phyloP scores from a whole-genome alignment of 2,888 invertebrate genomes.

The Nomada fucata region DNA sequence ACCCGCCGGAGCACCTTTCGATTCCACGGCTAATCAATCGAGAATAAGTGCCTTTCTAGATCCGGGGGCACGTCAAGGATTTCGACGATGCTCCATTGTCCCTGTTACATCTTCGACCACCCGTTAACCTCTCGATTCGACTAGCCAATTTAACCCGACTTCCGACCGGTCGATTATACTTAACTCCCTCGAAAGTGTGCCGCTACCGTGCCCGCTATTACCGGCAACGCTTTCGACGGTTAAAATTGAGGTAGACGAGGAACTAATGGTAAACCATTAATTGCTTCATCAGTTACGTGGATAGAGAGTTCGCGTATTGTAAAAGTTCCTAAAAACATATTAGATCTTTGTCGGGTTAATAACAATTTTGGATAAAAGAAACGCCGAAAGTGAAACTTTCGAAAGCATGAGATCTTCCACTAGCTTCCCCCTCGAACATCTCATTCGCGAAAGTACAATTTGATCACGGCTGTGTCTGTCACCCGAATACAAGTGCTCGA shows the following conservation, averaged over 20 bases:
- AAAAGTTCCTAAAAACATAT: no score
- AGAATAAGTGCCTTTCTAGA: conserved; percentile 65
- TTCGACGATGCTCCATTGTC: conserved; percentile 56
- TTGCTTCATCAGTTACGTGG: no score
- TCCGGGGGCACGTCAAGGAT: conserved; percentile 71
- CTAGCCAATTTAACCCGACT: conserved; percentile 46
- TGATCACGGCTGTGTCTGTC: not conserved
- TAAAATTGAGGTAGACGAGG: not conserved
- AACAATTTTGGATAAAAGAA: not conserved
- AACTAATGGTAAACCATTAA: not conserved
- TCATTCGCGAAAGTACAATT: not conserved
- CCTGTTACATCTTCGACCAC: conserved; percentile 42
- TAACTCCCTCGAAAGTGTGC: conserved; percentile 60
- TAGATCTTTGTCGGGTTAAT: no score
- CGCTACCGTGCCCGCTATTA: conserved; percentile 34
- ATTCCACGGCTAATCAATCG: conserved; percentile 60
- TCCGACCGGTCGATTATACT: conserved; percentile 37
- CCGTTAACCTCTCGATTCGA: conserved; percentile 55
- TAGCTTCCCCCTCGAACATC: not conserved
- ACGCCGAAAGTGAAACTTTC: not conserved
- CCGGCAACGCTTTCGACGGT: not conserved
- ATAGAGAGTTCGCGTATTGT: no score
- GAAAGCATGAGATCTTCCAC: not conserved
- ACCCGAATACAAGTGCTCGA: not conserved
- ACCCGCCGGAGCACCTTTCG: conserved; percentile 34